Evolutionary conservation across 1,140 invertebrate genomes (phyloP), one percentile per base, ranked within the genome.

Genomic region (Cyclargus thomasi): DNA sequence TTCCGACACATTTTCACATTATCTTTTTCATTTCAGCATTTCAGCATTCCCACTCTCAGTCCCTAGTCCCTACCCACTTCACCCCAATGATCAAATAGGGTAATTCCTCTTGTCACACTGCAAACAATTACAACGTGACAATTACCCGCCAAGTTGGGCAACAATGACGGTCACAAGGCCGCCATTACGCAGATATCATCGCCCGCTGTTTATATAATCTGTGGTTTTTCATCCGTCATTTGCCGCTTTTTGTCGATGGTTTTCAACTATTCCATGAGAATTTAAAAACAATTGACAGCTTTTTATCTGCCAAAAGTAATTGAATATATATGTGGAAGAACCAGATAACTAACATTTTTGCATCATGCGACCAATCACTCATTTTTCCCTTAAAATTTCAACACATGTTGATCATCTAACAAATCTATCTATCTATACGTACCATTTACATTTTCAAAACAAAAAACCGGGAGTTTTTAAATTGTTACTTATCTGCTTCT

Each of bases 111-210:
- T 62, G 20, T 62, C 59, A 62, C 16, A 22, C n/a, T n/a, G 14
- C 21, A 59, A 7, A 59, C 21, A 59, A 59, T 59, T 47, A 47
- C 39, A 47, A 47, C 14, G 3, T 17, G 55, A 59, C 55, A 59
- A 59, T 20, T 59, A 20, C 55, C 18, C 20, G 55, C 8, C 55
- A 59, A 59, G 55, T 59, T 59, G 55, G 55, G 55, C 55, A 55
- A 59, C 55, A 59, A 59, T 59, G 11, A 20, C 18, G 55, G 55
- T 5, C 17, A 20, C 55, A 59, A 59, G 55, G 55, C 55, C 55
- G 17, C 53, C 18, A 59, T 59, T 59, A 59, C 7, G 2, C 18
- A 59, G 55, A 59, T 59, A 59, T 20, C 55, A 57, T 59, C 55
- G 55, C 20, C 18, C 17, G 55, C 20, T 21, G 55, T 59, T 59